phyloP scores from a whole-genome alignment of 2,113 vertebrate species.

The Rhizomys pruinosus region DNA sequence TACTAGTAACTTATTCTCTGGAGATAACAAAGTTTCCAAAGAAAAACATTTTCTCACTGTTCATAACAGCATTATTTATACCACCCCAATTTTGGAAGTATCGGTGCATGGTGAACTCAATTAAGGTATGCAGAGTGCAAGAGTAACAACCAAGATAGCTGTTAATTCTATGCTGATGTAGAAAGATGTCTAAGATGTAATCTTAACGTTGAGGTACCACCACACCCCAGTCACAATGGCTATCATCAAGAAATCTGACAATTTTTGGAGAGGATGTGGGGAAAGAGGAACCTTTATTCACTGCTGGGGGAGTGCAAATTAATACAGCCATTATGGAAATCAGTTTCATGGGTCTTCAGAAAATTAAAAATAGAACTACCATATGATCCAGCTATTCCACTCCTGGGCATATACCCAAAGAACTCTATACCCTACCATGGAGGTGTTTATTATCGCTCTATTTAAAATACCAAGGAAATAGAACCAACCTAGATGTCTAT shows the following conservation, averaged over 20 bases:
- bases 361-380: background rate
- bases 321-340: background rate
- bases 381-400: background rate
- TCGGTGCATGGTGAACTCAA: background rate
- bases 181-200: background rate
- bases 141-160: background rate
- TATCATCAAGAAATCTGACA: background rate
- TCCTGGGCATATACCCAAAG: background rate
- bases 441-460: background rate
- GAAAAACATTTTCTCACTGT: background rate
- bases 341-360: background rate
- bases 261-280: background rate
- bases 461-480: background rate
- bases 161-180: background rate
- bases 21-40: background rate
- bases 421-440: background rate
- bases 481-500: background rate
- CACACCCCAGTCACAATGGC: background rate
- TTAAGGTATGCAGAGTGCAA: background rate
- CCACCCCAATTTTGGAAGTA: background rate
- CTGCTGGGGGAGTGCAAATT: background rate
- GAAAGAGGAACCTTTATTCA: background rate
- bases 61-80: background rate
- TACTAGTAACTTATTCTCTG: background rate
- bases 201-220: background rate